These are phyloP conservation scores for Catocala sponsa DNA, from an alignment of 2,888 invertebrate genomes.

Conservation along the genomic window DNA sequence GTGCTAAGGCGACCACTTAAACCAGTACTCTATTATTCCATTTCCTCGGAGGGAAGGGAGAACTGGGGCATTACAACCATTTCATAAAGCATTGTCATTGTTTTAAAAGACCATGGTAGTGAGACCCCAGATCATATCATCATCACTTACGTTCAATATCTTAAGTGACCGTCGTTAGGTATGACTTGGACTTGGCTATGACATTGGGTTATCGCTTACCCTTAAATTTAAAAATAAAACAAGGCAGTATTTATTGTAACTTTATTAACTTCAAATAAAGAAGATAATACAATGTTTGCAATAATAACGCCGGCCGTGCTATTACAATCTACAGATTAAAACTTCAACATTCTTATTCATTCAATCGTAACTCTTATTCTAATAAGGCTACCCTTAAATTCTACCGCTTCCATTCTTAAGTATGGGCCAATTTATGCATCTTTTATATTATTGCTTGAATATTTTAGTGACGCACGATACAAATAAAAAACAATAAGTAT, in stretches of 20 bases:
- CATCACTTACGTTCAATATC: too few relatives aligned
- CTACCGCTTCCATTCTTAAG: constrained; percentile 72
- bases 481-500: constrained; percentile 32
- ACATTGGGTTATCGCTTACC: too few relatives aligned
- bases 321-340: constrained; percentile 76
- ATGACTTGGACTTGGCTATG: too few relatives aligned
- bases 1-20: too few relatives aligned
- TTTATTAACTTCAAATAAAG: constrained; percentile 84
- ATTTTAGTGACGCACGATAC: constrained; percentile 38
- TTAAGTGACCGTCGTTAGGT: too few relatives aligned
- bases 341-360: constrained; percentile 73
- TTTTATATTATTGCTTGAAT: constrained; percentile 68
- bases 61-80: too few relatives aligned
- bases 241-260: constrained; percentile 69
- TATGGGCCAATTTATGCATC: constrained; percentile 64
- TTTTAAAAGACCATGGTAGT: too few relatives aligned
- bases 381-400: constrained; percentile 87
- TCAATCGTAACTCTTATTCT: constrained; percentile 79
- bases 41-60: too few relatives aligned
- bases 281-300: constrained; percentile 80
- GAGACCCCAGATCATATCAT: too few relatives aligned
- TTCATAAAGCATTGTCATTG: too few relatives aligned
- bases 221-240: constrained; percentile 50
- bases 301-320: constrained; percentile 83
- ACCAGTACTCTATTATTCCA: too few relatives aligned